phyloP scores from a whole-genome alignment of 2,113 vertebrate species.

The Phainopepla nitens region DNA sequence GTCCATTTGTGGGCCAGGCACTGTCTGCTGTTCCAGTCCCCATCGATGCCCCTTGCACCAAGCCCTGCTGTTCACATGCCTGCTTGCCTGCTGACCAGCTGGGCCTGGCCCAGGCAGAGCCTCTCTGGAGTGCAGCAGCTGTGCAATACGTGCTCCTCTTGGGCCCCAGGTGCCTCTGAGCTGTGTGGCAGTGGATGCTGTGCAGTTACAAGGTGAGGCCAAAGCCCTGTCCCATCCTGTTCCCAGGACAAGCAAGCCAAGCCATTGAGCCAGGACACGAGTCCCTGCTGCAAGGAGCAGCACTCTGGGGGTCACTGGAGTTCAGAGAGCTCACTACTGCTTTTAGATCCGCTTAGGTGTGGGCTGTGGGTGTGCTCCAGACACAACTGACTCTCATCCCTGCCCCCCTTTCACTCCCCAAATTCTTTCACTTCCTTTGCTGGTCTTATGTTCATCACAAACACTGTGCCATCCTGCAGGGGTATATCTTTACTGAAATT shows the following conservation, averaged over 20 bases:
- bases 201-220: background rate
- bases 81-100: background rate
- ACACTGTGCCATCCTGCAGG: background rate
- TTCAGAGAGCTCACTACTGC: background rate
- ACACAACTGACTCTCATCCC: background rate
- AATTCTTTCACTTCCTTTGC: background rate
- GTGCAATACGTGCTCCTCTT: background rate
- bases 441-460: background rate
- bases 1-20: background rate
- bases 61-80: background rate
- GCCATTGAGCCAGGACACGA: fast-evolving
- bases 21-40: background rate
- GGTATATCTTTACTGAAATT: background rate
- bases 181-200: background rate
- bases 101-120: background rate
- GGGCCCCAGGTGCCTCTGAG: background rate
- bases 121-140: background rate
- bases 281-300: background rate
- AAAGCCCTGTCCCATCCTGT: background rate
- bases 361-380: background rate
- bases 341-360: background rate
- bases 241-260: background rate
- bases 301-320: too few relatives aligned
- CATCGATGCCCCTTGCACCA: fast-evolving
- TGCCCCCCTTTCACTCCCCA: background rate